Evolutionary conservation across 2,888 invertebrate genomes (phyloP).

Genomic region (Netelia virgata): DNA sequence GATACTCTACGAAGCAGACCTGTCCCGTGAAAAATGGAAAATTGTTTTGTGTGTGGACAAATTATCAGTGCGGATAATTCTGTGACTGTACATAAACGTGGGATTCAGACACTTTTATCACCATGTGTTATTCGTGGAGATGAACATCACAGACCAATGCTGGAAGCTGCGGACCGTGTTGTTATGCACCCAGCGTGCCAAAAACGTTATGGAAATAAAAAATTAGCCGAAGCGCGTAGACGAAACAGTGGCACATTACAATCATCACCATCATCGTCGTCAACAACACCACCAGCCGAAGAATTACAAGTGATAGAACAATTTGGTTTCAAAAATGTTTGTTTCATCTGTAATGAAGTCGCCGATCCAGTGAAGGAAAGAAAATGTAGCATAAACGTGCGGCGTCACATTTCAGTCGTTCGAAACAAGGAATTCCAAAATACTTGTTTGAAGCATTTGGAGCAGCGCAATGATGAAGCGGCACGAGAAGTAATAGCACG

Average conservation of each 20-base stretch:
- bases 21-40: too few species aligned
- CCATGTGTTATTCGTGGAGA: too few species aligned
- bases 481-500: conserved; percentile 24
- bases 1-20: too few species aligned
- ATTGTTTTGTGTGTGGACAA: too few species aligned
- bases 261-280: too few species aligned
- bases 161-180: conserved; percentile 15
- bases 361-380: not conserved
- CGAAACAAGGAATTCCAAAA: not conserved
- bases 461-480: conserved; percentile 1
- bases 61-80: too few species aligned
- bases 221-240: not conserved
- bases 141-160: not conserved
- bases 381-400: not conserved
- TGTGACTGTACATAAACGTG: too few species aligned
- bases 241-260: too few species aligned
- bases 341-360: conserved; percentile 21
- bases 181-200: conserved; percentile 2
- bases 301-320: conserved; percentile 9
- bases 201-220: too few species aligned
- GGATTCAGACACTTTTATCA: too few species aligned
- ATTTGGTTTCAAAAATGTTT: not conserved
- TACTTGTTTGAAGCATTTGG: conserved; percentile 1
- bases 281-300: not conserved
- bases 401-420: not conserved